Conservation (phyloP, 2,113 vertebrate species). For the Caranx melampygus region DNA sequence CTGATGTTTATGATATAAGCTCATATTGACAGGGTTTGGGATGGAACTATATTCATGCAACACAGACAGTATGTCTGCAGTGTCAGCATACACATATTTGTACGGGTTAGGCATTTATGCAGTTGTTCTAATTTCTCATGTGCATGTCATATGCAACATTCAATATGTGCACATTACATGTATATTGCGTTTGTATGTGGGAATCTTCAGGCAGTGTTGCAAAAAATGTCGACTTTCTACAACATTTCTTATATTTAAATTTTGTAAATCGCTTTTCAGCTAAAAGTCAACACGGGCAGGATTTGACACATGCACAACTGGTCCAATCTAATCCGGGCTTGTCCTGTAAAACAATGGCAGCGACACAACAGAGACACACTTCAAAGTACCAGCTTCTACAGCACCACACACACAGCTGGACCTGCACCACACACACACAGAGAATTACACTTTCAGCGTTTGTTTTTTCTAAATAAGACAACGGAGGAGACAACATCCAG, state of each 20-base stretch:
- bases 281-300: neutral
- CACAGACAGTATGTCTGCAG: too few relatives aligned
- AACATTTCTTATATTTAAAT: slow-evolving; percentile 2
- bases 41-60: too few relatives aligned
- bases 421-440: neutral
- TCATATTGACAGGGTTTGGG: too few relatives aligned
- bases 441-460: slow-evolving; percentile 24
- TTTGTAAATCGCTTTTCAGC: neutral
- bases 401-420: neutral
- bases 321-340: neutral
- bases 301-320: neutral
- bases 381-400: slow-evolving; percentile 1
- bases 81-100: too few relatives aligned
- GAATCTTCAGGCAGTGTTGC: too few relatives aligned
- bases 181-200: too few relatives aligned
- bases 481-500: slow-evolving; percentile 15
- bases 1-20: too few relatives aligned
- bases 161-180: too few relatives aligned
- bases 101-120: too few relatives aligned
- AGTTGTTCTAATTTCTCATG: too few relatives aligned
- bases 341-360: slow-evolving; percentile 3
- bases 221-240: neutral
- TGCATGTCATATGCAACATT: too few relatives aligned
- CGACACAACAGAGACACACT: slow-evolving; percentile 12
- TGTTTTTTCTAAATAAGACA: slow-evolving; percentile 27